Conservation (phyloP, 2,797 vertebrate genomes). For the Enoplosus armatus region DNA sequence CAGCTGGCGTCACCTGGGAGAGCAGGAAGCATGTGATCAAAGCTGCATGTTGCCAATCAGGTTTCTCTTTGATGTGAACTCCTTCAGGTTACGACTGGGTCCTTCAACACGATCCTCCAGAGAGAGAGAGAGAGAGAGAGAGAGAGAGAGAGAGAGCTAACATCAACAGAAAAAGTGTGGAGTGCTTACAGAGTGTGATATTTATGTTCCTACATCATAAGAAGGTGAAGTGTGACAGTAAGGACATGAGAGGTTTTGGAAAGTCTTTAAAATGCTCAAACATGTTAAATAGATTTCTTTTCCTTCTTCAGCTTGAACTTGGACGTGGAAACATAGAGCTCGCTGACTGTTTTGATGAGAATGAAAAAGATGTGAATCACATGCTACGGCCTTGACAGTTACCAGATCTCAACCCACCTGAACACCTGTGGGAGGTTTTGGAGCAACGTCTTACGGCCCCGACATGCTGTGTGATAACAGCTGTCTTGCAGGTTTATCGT, state of each 20-base stretch:
- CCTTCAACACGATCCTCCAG: constrained; percentile 13
- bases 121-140: neutral
- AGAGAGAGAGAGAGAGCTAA: neutral
- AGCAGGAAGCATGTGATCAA: constrained; percentile 41
- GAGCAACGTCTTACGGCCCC: neutral
- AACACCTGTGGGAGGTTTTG: neutral
- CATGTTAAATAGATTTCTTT: neutral
- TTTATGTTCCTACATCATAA: neutral
- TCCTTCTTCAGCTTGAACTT: too few species aligned
- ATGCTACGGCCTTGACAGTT: too few species aligned
- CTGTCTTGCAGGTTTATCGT: neutral
- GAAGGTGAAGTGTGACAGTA: neutral
- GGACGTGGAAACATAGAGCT: neutral
- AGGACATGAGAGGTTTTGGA: neutral
- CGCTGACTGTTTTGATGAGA: too few species aligned
- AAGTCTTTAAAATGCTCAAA: neutral
- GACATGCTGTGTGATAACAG: neutral
- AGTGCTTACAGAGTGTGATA: neutral
- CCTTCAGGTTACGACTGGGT: constrained; percentile 32
- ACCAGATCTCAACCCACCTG: neutral
- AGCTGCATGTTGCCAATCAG: constrained; percentile 32
- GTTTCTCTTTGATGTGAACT: constrained; percentile 54
- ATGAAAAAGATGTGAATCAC: neutral
- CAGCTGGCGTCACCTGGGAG: constrained; percentile 46
- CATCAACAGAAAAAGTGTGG: neutral